Evolutionary conservation across 1,140 invertebrate species (phyloP).

Genomic region (Hylaeus volcanicus): DNA sequence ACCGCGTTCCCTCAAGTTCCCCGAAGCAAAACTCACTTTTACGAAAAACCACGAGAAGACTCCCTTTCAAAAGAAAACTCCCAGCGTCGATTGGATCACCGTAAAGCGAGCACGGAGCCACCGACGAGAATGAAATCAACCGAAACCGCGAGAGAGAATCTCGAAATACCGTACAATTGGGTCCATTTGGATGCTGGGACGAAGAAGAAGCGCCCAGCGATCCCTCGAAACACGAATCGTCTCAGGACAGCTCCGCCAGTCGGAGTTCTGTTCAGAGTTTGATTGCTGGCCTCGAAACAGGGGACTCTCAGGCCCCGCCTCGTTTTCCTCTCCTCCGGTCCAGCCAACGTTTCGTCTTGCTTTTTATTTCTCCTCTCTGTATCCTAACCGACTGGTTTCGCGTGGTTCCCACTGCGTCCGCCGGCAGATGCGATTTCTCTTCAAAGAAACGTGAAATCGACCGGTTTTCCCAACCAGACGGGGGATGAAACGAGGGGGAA

Average conservation of each 20-base stretch:
- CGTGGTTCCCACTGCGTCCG: constrained; percentile 9
- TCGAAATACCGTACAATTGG: neutral
- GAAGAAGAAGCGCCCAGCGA: neutral
- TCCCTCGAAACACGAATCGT: neutral
- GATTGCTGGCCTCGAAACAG: neutral
- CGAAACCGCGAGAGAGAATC: neutral
- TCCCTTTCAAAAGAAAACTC: neutral
- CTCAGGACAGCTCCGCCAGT: neutral
- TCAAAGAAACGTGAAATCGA: constrained; percentile 34
- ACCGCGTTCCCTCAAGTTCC: too few species aligned
- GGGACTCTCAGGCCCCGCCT: neutral
- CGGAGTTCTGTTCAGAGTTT: neutral
- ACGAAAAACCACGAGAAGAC: neutral
- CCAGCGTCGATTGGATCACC: too few species aligned
- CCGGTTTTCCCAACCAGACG: neutral
- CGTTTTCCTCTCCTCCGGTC: neutral
- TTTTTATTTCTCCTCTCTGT: neutral
- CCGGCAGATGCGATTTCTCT: constrained; percentile 35
- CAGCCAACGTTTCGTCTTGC: neutral
- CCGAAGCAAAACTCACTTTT: neutral
- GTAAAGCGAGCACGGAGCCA: neutral
- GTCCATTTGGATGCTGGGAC: neutral
- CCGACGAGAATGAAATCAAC: neutral
- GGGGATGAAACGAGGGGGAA: constrained; percentile 15
- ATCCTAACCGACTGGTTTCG: constrained; percentile 51